Evolutionary conservation across 1,140 invertebrate species (phyloP).

Genomic region (Thaumatotibia leucotreta): DNA sequence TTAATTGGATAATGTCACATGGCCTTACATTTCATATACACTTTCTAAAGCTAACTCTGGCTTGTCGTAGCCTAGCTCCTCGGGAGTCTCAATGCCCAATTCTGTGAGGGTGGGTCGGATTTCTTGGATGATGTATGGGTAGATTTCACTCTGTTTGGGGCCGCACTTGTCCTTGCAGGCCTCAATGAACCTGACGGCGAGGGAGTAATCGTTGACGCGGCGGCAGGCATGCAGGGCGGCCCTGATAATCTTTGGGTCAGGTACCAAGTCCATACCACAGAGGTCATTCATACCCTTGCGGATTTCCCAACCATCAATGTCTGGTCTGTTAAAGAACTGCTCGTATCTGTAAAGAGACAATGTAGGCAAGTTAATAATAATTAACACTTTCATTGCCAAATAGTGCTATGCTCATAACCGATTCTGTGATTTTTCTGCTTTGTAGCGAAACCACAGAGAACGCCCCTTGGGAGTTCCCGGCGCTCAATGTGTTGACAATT

Average conservation of each 20-base stretch:
- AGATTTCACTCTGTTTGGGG: constrained; percentile 86
- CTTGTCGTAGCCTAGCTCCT: constrained; percentile 98
- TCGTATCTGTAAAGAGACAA: constrained; percentile 80
- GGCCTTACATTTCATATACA: constrained; percentile 80
- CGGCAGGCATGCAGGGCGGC: constrained; percentile 96
- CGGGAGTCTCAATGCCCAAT: constrained; percentile 95
- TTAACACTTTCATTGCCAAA: neutral
- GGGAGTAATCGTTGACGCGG: constrained; percentile 94
- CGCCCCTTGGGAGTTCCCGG: no score
- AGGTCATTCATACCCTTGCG: constrained; percentile 91
- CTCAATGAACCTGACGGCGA: constrained; percentile 95
- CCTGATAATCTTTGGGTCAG: constrained; percentile 95
- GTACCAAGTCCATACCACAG: constrained; percentile 93
- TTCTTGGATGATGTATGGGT: constrained; percentile 95
- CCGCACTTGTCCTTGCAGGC: constrained; percentile 94
- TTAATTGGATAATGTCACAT: constrained; percentile 37
- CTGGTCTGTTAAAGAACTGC: constrained; percentile 90
- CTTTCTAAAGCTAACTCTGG: constrained; percentile 92
- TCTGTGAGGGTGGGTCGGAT: constrained; percentile 94
- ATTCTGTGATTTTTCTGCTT: no score
- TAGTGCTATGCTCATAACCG: neutral
- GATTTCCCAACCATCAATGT: constrained; percentile 98
- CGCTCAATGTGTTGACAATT: no score
- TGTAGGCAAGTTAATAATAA: neutral
- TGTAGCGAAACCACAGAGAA: no score